These are phyloP conservation scores for Tuta absoluta DNA, from an alignment of 2,888 invertebrate species.

Conservation along the genomic window DNA sequence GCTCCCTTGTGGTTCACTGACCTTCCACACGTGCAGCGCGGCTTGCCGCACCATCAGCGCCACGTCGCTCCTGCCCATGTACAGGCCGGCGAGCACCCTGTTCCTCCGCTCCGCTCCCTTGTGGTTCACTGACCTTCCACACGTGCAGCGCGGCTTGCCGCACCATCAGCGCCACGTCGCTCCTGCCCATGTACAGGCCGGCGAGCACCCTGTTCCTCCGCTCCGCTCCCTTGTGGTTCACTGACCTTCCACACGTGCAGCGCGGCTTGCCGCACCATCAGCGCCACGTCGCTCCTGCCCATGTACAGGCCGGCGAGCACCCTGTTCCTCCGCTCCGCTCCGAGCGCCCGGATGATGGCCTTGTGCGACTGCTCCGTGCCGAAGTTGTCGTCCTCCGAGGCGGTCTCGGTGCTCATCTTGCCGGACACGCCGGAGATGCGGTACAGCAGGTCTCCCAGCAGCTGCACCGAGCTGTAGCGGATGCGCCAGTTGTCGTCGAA, in stretches of 20 bases:
- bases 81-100: constrained; percentile 95
- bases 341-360: constrained; percentile 94
- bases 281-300: constrained; percentile 97
- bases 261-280: constrained; percentile 98
- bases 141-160: constrained; percentile 98
- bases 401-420: constrained; percentile 99
- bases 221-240: constrained; percentile 92
- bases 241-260: constrained; percentile 97
- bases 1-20: constrained; percentile 82
- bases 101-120: constrained; percentile 95
- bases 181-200: constrained; percentile 98
- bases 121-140: constrained; percentile 92
- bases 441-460: constrained; percentile 96
- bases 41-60: constrained; percentile 98
- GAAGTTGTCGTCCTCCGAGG: constrained; percentile 99
- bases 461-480: constrained; percentile 95
- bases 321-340: constrained; percentile 93
- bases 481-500: constrained; percentile 99
- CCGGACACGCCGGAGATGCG: constrained; percentile 97
- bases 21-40: constrained; percentile 99
- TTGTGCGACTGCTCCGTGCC: constrained; percentile 97
- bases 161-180: constrained; percentile 98
- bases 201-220: constrained; percentile 95
- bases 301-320: constrained; percentile 97
- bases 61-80: constrained; percentile 98